A percentile compares a stretch with the other conserved stretches of the same genome.
Conservation (phyloP, 2,888 invertebrate genomes). For the Apamea crenata region DNA sequence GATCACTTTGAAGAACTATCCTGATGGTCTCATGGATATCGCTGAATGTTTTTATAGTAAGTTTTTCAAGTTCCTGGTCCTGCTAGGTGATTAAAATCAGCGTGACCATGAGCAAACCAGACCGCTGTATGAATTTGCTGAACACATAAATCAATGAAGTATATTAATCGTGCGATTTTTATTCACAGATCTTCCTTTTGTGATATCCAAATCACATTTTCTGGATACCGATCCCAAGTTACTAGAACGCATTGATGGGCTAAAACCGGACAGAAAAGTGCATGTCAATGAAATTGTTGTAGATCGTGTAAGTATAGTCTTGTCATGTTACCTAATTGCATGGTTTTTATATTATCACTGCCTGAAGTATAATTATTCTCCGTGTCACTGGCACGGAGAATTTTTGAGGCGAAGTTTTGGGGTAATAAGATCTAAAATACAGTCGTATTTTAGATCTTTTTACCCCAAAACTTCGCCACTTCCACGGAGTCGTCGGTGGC, state of each 20-base stretch:
- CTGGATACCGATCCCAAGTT: slow-evolving; percentile 91
- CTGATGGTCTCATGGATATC: slow-evolving; percentile 90
- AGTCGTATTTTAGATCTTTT: not conserved
- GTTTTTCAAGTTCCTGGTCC: slow-evolving; percentile 12
- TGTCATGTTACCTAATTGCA: not conserved
- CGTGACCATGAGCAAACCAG: not conserved
- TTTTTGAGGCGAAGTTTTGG: no score
- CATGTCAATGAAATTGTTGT: slow-evolving; percentile 88
- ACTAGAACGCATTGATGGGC: slow-evolving; percentile 90
- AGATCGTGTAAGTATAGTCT: slow-evolving; percentile 89
- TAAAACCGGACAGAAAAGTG: slow-evolving; percentile 87
- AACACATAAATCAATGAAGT: not conserved
- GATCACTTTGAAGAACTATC: slow-evolving; percentile 85
- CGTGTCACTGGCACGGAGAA: not conserved
- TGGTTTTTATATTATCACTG: not conserved
- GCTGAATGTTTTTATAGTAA: slow-evolving; percentile 93
- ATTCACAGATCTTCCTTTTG: slow-evolving; percentile 92
- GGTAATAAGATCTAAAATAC: no score
- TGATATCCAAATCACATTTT: slow-evolving; percentile 91
- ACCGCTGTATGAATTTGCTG: not conserved
- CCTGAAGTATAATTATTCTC: not conserved
- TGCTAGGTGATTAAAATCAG: not conserved
- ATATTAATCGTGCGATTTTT: not conserved
- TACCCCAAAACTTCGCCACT: not conserved
- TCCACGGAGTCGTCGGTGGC: no score